These are phyloP conservation scores for Nomada hirtipes DNA, from an alignment of 2,888 invertebrate genomes.

Conservation along the genomic window DNA sequence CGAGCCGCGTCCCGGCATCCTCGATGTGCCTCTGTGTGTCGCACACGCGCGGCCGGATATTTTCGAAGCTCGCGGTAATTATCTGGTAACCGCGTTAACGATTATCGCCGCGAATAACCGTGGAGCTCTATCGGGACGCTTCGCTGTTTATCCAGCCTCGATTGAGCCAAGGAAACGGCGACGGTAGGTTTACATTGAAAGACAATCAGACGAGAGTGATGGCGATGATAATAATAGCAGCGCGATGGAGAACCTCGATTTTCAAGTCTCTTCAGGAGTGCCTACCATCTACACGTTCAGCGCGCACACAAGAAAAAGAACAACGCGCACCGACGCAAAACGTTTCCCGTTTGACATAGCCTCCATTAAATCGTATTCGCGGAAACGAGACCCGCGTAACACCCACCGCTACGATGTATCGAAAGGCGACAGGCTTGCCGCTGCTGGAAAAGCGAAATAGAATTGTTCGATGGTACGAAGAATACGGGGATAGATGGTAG, in stretches of 20 bases:
- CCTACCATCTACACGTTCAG: not conserved
- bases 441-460: conserved; percentile 57
- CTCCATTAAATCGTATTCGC: conserved; percentile 42
- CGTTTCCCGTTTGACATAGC: conserved; percentile 21
- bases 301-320: not conserved
- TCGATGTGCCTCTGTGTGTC: not conserved
- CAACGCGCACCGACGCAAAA: not conserved
- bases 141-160: not conserved
- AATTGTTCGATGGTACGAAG: conserved; percentile 60
- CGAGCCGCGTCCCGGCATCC: not conserved
- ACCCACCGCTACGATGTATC: conserved; percentile 42
- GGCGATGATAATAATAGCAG: not conserved
- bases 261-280: not conserved
- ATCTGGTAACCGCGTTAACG: conserved; percentile 34
- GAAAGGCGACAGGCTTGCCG: conserved; percentile 40
- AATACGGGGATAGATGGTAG: conserved; percentile 54
- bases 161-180: conserved; percentile 15
- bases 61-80: conserved; percentile 41
- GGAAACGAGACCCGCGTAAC: conserved; percentile 28
- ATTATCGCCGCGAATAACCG: conserved; percentile 12
- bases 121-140: not conserved
- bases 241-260: not conserved
- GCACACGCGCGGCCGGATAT: conserved; percentile 3
- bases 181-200: not conserved
- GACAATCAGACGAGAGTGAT: too few relatives aligned